phyloP scores from a whole-genome alignment of 2,888 invertebrate genomes.

The Tipula vernalis region DNA sequence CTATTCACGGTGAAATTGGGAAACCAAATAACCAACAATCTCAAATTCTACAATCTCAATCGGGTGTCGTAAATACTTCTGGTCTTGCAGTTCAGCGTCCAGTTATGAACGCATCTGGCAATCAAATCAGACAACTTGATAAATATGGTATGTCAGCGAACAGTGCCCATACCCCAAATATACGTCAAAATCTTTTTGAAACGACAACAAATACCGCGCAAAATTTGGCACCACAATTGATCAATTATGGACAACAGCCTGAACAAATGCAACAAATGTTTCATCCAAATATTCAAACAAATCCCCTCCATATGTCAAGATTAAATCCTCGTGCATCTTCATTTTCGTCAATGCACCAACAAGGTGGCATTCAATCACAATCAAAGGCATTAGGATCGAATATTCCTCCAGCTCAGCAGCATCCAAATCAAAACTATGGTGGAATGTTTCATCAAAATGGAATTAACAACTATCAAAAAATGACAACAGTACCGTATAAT shows the following conservation, averaged over 20 bases:
- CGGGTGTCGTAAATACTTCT: constrained; percentile 19
- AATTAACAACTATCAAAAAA: constrained; percentile 20
- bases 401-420: constrained; percentile 17
- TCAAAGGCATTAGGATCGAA: background rate
- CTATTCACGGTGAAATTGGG: background rate
- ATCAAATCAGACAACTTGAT: constrained; percentile 20
- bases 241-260: constrained; percentile 16
- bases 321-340: constrained; percentile 73
- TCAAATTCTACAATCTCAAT: constrained; percentile 14
- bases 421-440: constrained; percentile 18
- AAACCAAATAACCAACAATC: background rate
- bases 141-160: constrained; percentile 30
- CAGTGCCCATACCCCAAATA: constrained; percentile 18
- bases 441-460: constrained; percentile 24
- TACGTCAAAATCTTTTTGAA: constrained; percentile 16
- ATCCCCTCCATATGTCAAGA: constrained; percentile 46
- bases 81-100: constrained; percentile 31
- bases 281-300: constrained; percentile 19
- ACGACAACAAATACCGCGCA: constrained; percentile 23
- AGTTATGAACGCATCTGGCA: constrained; percentile 13
- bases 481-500: constrained; percentile 16
- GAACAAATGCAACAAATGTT: constrained; percentile 19
- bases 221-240: constrained; percentile 18
- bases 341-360: constrained; percentile 35
- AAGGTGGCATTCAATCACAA: constrained; percentile 13